Evolutionary conservation across 2,888 invertebrate species (phyloP).

Genomic region (Netelia melanura): DNA sequence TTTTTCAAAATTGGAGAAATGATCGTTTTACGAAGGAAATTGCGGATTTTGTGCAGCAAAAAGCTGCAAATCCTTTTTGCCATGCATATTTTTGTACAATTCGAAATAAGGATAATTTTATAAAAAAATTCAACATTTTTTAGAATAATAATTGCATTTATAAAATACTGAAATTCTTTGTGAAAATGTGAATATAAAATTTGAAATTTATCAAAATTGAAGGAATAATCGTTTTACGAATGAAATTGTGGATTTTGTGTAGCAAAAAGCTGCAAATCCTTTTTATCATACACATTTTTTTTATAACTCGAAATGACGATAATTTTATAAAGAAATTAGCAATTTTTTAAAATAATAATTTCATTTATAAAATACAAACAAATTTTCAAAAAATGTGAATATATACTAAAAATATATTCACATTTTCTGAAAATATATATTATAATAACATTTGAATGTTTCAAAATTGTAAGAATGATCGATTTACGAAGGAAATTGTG

Average conservation of each 20-base stretch:
- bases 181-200: neutral
- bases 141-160: neutral
- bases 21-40: constrained; percentile 41
- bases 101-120: neutral
- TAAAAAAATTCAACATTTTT: neutral
- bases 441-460: neutral
- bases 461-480: constrained; percentile 30
- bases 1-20: constrained; percentile 13
- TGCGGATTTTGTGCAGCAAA: constrained; percentile 4
- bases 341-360: neutral
- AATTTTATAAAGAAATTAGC: neutral
- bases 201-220: neutral
- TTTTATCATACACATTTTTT: no score
- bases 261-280: no score
- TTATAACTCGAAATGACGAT: no score
- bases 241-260: constrained; percentile 26
- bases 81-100: no score
- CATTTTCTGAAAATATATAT: no score
- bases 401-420: neutral
- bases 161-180: no score
- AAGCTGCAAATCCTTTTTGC: no score
- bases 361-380: no score
- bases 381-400: neutral
- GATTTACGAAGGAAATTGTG: constrained; percentile 35
- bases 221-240: constrained; percentile 39